Evolutionary conservation across 2,113 vertebrate species (phyloP).

Genomic region (Pteropus alecto): DNA sequence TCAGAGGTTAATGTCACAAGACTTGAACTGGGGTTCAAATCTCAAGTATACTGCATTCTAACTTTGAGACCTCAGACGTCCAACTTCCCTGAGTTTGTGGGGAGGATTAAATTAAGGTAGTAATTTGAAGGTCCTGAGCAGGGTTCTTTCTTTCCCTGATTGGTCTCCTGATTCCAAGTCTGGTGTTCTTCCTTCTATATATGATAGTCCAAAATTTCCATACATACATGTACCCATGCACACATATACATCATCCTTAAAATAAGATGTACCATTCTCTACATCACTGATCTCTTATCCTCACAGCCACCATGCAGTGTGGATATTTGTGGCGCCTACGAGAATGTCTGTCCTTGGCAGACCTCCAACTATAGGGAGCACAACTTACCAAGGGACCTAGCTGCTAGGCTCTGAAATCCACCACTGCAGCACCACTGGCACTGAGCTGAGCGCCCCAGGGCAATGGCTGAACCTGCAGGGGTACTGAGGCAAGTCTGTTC

Average conservation of each 20-base stretch:
- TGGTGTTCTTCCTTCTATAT: neutral
- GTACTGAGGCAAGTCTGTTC: neutral
- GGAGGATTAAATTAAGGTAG: neutral
- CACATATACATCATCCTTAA: neutral
- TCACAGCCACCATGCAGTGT: neutral
- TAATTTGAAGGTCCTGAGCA: neutral
- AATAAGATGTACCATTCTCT: neutral
- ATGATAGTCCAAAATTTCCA: neutral
- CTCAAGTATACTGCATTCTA: neutral
- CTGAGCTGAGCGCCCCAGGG: neutral
- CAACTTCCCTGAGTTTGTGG: neutral
- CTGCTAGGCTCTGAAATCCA: neutral
- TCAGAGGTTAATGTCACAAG: neutral
- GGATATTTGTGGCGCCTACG: neutral
- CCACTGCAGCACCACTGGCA: neutral
- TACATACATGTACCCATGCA: accelerated
- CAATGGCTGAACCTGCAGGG: neutral
- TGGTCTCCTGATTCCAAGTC: neutral
- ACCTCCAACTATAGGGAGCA: neutral
- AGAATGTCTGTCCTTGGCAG: neutral
- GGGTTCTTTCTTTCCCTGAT: neutral
- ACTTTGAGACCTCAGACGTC: neutral
- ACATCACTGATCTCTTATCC: neutral
- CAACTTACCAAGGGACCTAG: neutral
- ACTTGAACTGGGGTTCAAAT: neutral